Percentiles rank a stretch among this genome's conserved stretches.
Evolutionary conservation across 2,113 vertebrate species (phyloP).

Genomic region (Lamprologus lemairii): DNA sequence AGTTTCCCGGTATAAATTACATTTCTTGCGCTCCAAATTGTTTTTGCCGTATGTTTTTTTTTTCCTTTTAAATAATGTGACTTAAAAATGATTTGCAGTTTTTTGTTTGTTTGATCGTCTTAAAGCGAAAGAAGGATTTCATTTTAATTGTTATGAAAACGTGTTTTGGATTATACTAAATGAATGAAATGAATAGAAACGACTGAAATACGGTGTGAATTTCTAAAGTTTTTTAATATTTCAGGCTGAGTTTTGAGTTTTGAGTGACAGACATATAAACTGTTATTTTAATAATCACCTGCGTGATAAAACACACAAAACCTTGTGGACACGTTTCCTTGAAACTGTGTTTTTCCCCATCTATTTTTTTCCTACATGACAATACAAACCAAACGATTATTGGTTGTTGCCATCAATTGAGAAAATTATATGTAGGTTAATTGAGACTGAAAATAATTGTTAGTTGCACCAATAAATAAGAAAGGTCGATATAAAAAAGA

Average conservation of each 20-base stretch:
- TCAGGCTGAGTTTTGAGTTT: neutral
- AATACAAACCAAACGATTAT: neutral
- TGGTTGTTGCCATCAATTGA: neutral
- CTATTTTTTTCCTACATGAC: neutral
- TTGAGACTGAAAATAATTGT: neutral
- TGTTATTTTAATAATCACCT: neutral
- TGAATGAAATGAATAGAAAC: neutral
- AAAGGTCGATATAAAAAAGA: neutral
- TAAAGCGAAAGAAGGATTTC: neutral
- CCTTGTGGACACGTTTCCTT: neutral
- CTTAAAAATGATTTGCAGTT: neutral
- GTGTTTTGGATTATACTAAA: neutral
- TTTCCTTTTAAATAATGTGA: neutral
- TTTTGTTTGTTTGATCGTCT: neutral
- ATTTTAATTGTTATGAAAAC: neutral
- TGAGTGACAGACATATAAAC: neutral
- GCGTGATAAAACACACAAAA: neutral
- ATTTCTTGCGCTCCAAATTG: neutral
- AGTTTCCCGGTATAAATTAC: neutral
- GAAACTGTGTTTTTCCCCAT: neutral
- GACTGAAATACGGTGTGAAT: neutral
- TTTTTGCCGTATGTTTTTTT: neutral
- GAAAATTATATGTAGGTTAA: neutral
- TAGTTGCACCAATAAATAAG: neutral
- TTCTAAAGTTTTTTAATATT: fast-evolving